Evolutionary conservation across 2,888 invertebrate genomes (phyloP).

Genomic region (Mantis religiosa): DNA sequence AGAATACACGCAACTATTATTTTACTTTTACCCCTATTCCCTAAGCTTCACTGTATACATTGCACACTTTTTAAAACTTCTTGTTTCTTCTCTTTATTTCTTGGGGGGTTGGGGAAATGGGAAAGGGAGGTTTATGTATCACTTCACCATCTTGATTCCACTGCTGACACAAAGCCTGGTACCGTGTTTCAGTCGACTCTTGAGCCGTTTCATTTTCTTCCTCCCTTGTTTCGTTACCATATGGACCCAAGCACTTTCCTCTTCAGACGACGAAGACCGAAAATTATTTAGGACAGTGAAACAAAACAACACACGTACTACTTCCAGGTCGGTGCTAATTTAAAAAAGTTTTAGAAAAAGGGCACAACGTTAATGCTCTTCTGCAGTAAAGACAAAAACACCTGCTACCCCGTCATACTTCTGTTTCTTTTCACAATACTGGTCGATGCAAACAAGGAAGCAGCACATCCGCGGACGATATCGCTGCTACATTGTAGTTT

Average conservation of each 20-base stretch:
- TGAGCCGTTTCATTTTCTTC: not conserved
- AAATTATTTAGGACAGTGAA: not conserved
- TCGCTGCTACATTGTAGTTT: slow-evolving; percentile 12
- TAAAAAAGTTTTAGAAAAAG: not conserved
- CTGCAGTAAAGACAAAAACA: not conserved
- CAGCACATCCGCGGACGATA: not conserved
- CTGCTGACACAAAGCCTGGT: not conserved
- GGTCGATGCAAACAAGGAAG: slow-evolving; percentile 17
- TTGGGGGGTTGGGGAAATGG: not conserved
- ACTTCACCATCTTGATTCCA: slow-evolving; percentile 12
- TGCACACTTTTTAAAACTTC: slow-evolving; percentile 7
- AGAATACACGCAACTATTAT: slow-evolving; percentile 10
- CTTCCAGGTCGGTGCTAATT: not conserved
- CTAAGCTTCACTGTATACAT: slow-evolving; percentile 7
- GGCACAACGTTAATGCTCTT: not conserved
- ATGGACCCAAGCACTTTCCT: not conserved
- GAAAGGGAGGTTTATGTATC: not conserved
- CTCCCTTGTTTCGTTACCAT: not conserved
- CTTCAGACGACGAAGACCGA: not conserved
- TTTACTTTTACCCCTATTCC: not conserved
- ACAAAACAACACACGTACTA: not conserved
- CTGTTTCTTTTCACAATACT: slow-evolving; percentile 4
- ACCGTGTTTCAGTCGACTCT: slow-evolving; percentile 9
- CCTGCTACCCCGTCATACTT: slow-evolving; percentile 13
- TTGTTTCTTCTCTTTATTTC: not conserved